Base-by-base conservation (phyloP, 2,888 invertebrate species). In the Drosophila paranaensis region DNA sequence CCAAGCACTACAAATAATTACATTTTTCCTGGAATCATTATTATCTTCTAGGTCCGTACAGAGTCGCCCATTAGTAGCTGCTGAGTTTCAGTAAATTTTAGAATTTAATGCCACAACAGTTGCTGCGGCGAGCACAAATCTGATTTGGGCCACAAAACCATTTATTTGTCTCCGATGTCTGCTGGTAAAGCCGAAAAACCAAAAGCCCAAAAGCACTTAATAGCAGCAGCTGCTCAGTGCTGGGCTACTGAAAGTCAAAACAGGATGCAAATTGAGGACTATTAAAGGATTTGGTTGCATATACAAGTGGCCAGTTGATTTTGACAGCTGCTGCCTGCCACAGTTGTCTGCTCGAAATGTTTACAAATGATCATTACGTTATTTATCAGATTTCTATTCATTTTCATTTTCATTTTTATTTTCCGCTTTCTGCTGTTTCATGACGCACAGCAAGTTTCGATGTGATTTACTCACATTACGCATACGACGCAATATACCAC, bases 331-430 rank as follows among this genome's bases (percentile, higher is more conserved):
- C 57, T 54, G 83, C 67, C 74, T 63, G 71, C 35, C 74, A 64
- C 61, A 50, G 40, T 58, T 35, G 81, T 71, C 71, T 78, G 76
- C 46, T 68, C 35, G 53, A 70, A 74, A 77, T 71, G 81, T 74
- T 77, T 87, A 89, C 83, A 72, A 87, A 89, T 89, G 84, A 68
- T 43, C 55, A 50, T 61, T 70, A 46, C 65, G 60, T 77, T 76
- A 78, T 78, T 79, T 80, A 77, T 80, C 71, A 74, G 65, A 58
- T 66, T 64, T 70, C 33, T 16, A 79, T 70, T 57, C 60, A 51
- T 58, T 71, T 37, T 57, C 60, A 51, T 58, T 71, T 37, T 27
- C 3, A 4, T 14, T 35, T 57, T 20, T 13, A 55, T 55, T 55
- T 42, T 30, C 30, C 16, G 58, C 6, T 50, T 58, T 67, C n/a